phyloP scores from a whole-genome alignment of 1,140 invertebrate genomes.

The Caenorhabditis remanei region DNA sequence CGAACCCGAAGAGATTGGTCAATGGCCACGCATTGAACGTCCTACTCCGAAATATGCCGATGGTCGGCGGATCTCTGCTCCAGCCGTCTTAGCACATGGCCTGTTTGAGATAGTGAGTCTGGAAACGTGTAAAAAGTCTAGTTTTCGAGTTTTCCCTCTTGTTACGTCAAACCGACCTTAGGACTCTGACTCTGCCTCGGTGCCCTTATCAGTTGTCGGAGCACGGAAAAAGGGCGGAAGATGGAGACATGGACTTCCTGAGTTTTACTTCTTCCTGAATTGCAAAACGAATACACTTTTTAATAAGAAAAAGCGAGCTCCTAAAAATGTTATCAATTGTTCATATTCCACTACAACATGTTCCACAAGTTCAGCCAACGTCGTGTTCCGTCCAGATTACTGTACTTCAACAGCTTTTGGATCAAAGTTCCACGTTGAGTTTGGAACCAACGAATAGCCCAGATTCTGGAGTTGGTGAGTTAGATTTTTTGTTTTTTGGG shows the following conservation, averaged over 20 bases:
- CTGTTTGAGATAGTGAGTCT: conserved; percentile 51
- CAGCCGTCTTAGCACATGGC: conserved; percentile 58
- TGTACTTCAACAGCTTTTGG: conserved; percentile 27
- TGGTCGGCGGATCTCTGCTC: conserved; percentile 59
- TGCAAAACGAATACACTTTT: not conserved
- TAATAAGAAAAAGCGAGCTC: not conserved
- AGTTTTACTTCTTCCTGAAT: conserved; percentile 7
- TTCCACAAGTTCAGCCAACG: conserved; percentile 30
- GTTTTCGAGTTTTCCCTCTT: not conserved
- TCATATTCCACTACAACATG: not conserved
- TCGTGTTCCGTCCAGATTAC: conserved; percentile 40
- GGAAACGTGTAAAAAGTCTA: not conserved
- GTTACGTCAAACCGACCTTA: conserved; percentile 14
- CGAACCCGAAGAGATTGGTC: conserved; percentile 31
- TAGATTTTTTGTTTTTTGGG: not conserved
- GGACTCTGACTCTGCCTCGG: conserved; percentile 1
- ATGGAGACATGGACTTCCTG: conserved; percentile 6
- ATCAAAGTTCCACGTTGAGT: conserved; percentile 25
- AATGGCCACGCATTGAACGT: conserved; percentile 58
- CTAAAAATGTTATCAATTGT: conserved; percentile 10
- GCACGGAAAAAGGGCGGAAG: conserved; percentile 4
- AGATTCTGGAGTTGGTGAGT: conserved; percentile 34
- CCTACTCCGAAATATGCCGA: conserved; percentile 62
- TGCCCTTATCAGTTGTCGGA: conserved; percentile 21
- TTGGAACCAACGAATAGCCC: conserved; percentile 27